Conservation (phyloP, 2,797 vertebrate species). For the Sarcophilus harrisii region DNA sequence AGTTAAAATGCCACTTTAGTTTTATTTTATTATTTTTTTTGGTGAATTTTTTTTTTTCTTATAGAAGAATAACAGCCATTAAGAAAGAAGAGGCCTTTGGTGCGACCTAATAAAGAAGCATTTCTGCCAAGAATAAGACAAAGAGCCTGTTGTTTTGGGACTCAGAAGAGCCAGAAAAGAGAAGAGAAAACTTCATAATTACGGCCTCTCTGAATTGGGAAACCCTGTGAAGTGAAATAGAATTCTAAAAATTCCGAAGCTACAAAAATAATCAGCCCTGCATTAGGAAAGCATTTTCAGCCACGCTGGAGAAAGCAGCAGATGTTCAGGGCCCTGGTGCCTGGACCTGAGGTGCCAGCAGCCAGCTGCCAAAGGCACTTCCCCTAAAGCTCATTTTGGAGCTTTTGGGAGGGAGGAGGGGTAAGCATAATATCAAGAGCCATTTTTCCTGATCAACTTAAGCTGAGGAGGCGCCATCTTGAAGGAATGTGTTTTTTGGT, state of each 20-base stretch:
- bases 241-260: slow-evolving; percentile 23
- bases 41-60: slow-evolving; percentile 6
- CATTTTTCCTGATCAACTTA: not conserved
- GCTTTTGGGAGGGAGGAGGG: not conserved
- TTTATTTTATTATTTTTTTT: slow-evolving; percentile 49
- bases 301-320: slow-evolving; percentile 15
- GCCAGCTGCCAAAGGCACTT: slow-evolving; percentile 18
- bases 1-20: slow-evolving; percentile 44
- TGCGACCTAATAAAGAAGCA: slow-evolving; percentile 41
- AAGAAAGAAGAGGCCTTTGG: slow-evolving; percentile 27
- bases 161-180: slow-evolving; percentile 27
- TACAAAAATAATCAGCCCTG: slow-evolving; percentile 37
- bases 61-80: slow-evolving; percentile 25
- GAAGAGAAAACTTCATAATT: slow-evolving; percentile 41
- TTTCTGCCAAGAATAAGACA: slow-evolving; percentile 33
- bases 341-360: slow-evolving; percentile 1
- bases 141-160: slow-evolving; percentile 34
- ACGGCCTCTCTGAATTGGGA: slow-evolving; percentile 9
- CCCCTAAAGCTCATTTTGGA: slow-evolving; percentile 20
- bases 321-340: slow-evolving; percentile 17
- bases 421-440: not conserved
- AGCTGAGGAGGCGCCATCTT: not conserved
- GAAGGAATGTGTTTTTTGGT: not conserved
- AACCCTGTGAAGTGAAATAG: slow-evolving; percentile 12
- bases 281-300: slow-evolving; percentile 31